These are phyloP conservation scores for Acronicta psi DNA, from an alignment of 2,888 invertebrate genomes.

Conservation along the genomic window DNA sequence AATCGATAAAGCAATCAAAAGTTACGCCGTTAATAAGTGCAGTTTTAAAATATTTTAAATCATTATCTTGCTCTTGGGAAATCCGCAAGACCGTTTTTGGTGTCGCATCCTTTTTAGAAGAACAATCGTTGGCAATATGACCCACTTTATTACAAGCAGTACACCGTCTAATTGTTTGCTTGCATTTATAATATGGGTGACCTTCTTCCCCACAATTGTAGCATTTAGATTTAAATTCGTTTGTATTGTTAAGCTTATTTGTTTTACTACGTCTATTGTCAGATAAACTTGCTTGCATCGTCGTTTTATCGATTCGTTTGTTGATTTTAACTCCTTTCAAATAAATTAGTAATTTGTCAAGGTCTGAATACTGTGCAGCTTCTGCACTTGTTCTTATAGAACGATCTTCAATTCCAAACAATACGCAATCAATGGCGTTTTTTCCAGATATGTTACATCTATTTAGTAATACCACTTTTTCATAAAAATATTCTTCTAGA, in stretches of 20 bases:
- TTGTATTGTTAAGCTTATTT: neutral
- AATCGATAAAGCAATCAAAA: constrained; percentile 6
- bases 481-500: constrained; percentile 6
- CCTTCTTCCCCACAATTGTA: no score
- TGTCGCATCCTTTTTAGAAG: neutral
- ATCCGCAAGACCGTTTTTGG: constrained; percentile 7
- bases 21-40: neutral
- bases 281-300: neutral
- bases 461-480: constrained; percentile 8
- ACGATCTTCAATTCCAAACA: constrained; percentile 10
- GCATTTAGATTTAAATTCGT: neutral
- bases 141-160: constrained; percentile 7
- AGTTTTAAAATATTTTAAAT: constrained; percentile 3
- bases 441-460: constrained; percentile 8
- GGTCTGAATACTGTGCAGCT: constrained; percentile 2
- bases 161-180: constrained; percentile 13
- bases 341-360: constrained; percentile 10
- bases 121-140: neutral
- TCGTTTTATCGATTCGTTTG: neutral
- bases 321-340: neutral
- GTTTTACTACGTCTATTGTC: neutral
- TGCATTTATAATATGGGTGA: constrained; percentile 3
- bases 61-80: constrained; percentile 1
- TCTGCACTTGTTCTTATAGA: constrained; percentile 9
- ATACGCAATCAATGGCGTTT: constrained; percentile 6